Evolutionary conservation across 2,888 invertebrate genomes (phyloP), one percentile per base, ranked within the genome.

Genomic region (Caenorhabditis japonica): DNA sequence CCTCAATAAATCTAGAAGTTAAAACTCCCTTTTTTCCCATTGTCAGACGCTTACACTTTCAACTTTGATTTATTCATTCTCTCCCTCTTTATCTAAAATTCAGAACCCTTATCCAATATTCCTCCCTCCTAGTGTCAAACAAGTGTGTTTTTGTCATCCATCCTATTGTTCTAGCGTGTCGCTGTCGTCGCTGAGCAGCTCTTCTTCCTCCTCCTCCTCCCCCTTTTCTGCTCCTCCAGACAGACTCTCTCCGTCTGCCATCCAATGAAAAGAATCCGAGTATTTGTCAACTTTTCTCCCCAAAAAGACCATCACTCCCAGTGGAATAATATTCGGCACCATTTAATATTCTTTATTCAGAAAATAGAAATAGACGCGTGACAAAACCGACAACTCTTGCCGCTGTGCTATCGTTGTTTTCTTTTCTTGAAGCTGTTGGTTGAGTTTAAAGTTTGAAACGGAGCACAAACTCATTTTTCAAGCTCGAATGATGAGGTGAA

Each of bases 331-430:
- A 72, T 59, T 72, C 49, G 72, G 64, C 59, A 72, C 72, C 72
- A 72, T 72, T 72, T 72, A 72, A 72, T 72, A 72, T 72, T 72
- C 72, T 72, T 64, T 72, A 72, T 64, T 72, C 64, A 64, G 58
- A 62, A 56, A 56, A 41, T 44, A 19, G 34, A 34, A 33, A 19
- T 27, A 34, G 46, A 36, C 36, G 21, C 33, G 58, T 27, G 36
- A 44, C 58, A 44, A 58, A 38, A 46, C 46, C 43, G 33, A 21
- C 41, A 43, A 55, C 12, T 36, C 27, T 13, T 33, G 12, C 38
- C 36, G n/a, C n/a, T n/a, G n/a, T n/a, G n/a, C n/a, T 33, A 3
- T 25, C n/a, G 13, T 36, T 38, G 23, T 51, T 43, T 61, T 60
- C n/a, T 43, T 34, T 62, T 41, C 34, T 53, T 27, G 30, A 39